phyloP scores from a whole-genome alignment of 1,140 invertebrate genomes.

The Atta texana region DNA sequence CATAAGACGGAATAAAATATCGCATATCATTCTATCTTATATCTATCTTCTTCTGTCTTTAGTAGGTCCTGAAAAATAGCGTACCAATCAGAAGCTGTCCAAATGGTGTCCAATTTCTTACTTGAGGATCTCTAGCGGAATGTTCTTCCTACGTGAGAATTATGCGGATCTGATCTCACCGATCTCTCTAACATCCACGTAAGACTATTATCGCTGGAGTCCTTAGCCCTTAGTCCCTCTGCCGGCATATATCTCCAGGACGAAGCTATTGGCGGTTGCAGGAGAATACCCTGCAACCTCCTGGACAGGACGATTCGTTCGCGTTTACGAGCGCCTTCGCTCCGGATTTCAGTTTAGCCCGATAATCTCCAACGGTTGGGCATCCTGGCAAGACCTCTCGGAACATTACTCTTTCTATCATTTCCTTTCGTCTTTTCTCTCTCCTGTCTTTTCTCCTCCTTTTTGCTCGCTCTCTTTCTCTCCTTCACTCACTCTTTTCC shows the following conservation, averaged over 20 bases:
- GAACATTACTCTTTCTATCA: constrained; percentile 66
- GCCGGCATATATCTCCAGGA: constrained; percentile 37
- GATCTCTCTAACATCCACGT: constrained; percentile 14
- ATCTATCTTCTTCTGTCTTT: no score
- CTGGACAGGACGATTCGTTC: constrained; percentile 58
- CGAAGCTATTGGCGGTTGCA: constrained; percentile 34
- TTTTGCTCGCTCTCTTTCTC: background rate
- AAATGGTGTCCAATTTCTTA: no score
- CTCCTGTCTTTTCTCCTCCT: background rate
- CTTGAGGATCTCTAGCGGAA: background rate
- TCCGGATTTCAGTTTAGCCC: constrained; percentile 75
- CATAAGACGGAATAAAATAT: no score
- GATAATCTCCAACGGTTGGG: constrained; percentile 69
- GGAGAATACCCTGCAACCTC: constrained; percentile 10
- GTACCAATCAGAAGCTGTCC: no score
- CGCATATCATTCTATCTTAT: no score
- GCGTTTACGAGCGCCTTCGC: constrained; percentile 55
- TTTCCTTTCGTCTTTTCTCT: background rate
- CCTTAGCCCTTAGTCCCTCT: background rate
- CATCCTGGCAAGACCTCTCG: constrained; percentile 68
- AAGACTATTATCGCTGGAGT: constrained; percentile 45
- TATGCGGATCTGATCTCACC: constrained; percentile 23
- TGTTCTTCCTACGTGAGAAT: background rate
- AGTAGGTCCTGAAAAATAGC: no score
- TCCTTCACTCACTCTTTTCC: constrained; percentile 1